phyloP scores from a whole-genome alignment of 2,888 invertebrate genomes.

The Hemaris fuciformis region DNA sequence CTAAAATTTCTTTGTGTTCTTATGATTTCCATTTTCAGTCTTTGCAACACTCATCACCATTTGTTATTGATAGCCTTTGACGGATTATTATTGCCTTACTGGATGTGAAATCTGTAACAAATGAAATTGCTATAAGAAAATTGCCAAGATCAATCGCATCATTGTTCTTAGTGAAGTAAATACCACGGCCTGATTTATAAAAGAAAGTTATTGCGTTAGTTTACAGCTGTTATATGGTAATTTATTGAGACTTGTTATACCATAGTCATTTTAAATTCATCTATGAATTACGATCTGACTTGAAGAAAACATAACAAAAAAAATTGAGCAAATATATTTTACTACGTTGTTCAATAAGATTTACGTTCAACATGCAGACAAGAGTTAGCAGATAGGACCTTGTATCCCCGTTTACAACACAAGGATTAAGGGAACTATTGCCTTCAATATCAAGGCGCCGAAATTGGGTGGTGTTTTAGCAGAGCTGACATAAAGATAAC shows the following conservation, averaged over 20 bases:
- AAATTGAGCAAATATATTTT: background rate
- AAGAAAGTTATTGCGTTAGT: background rate
- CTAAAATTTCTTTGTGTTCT: constrained; percentile 41
- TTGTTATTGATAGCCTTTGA: constrained; percentile 24
- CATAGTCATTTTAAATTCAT: background rate
- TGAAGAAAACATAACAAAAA: background rate
- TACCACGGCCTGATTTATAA: background rate
- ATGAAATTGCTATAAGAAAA: constrained; percentile 22
- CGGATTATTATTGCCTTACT: constrained; percentile 32
- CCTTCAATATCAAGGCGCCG: background rate
- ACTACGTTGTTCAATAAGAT: background rate
- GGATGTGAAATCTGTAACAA: constrained; percentile 62
- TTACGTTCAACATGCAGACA: background rate
- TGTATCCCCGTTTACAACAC: background rate
- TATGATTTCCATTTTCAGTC: constrained; percentile 57
- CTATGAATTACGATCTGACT: too few species aligned
- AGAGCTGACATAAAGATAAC: background rate
- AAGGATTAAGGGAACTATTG: background rate
- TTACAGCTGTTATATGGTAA: background rate
- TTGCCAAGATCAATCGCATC: constrained; percentile 4
- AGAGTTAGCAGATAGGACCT: background rate
- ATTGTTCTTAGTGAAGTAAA: constrained; percentile 7
- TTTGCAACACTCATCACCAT: constrained; percentile 66
- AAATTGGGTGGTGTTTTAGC: background rate
- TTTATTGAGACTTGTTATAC: background rate